Evolutionary conservation across 2,797 vertebrate species (phyloP).

Genomic region (Malurus splendens): DNA sequence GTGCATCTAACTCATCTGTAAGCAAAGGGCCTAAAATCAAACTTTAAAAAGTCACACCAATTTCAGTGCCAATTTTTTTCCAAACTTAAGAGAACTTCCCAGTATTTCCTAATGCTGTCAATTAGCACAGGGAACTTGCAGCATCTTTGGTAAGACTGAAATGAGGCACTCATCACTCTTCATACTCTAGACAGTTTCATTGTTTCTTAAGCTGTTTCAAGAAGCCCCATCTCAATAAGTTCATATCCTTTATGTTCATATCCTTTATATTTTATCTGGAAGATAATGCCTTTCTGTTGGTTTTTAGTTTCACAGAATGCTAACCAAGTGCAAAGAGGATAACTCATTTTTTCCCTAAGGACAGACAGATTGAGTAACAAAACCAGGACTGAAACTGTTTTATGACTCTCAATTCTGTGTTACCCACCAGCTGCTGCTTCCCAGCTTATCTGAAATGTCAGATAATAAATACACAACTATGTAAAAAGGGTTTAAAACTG

Average conservation of each 20-base stretch:
- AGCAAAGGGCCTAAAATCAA: not conserved
- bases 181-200: not conserved
- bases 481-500: not conserved
- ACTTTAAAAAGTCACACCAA: not conserved
- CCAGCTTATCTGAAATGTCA: not conserved
- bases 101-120: not conserved
- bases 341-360: not conserved
- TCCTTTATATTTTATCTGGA: not conserved
- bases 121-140: not conserved
- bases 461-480: not conserved
- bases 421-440: not conserved
- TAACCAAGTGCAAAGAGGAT: not conserved
- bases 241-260: not conserved
- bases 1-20: not conserved
- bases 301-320: not conserved
- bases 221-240: not conserved
- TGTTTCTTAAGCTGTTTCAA: not conserved
- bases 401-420: not conserved
- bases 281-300: not conserved
- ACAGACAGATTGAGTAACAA: not conserved
- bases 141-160: not conserved
- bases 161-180: not conserved
- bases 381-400: not conserved
- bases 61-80: not conserved
- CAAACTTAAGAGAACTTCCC: not conserved